phyloP scores from a whole-genome alignment of 2,113 vertebrate genomes.

The Setophaga coronata region DNA sequence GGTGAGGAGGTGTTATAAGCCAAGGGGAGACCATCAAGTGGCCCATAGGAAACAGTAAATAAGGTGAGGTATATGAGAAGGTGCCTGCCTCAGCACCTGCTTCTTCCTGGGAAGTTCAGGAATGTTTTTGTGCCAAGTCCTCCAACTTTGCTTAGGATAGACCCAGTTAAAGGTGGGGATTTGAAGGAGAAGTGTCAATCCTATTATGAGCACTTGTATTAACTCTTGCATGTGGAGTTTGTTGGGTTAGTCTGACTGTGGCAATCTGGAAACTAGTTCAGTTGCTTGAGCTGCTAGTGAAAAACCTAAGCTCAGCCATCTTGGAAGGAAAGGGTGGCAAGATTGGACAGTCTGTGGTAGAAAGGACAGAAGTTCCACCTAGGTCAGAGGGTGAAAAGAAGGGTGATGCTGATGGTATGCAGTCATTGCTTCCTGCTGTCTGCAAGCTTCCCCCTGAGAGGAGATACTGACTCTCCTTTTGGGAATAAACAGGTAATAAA shows the following conservation, averaged over 20 bases:
- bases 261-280: background rate
- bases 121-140: background rate
- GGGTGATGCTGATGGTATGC: background rate
- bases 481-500: background rate
- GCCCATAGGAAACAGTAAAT: background rate
- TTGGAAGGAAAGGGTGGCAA: background rate
- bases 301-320: background rate
- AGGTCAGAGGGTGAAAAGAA: background rate
- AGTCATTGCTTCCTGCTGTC: rapidly evolving
- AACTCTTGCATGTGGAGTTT: background rate
- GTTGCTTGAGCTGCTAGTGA: background rate
- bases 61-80: background rate
- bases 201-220: background rate
- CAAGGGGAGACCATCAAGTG: background rate
- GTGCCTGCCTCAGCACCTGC: background rate
- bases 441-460: background rate
- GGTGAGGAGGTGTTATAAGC: background rate
- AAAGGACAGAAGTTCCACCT: background rate
- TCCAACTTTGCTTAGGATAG: background rate
- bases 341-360: background rate
- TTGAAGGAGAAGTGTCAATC: background rate
- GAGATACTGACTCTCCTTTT: background rate
- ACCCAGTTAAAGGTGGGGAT: background rate
- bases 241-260: background rate
- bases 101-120: background rate